These are phyloP conservation scores for Acanthosepion lycidas DNA, from an alignment of 2,888 invertebrate genomes.

Conservation along the genomic window DNA sequence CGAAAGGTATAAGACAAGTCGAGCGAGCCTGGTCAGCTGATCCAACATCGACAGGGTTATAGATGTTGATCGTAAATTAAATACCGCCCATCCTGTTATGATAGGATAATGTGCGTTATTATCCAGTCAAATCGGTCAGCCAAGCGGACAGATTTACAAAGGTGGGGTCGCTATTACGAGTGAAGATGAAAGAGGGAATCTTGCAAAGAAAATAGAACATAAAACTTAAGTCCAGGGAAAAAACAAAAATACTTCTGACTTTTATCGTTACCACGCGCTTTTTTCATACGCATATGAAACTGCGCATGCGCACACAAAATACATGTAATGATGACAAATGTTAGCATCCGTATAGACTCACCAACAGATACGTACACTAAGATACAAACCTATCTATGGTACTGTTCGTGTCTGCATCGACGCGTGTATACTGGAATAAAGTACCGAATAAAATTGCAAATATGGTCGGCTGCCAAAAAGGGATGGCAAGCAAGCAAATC, in stretches of 20 bases:
- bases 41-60: not conserved
- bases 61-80: slow-evolving; percentile 33
- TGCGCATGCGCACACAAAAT: not conserved
- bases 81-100: not conserved
- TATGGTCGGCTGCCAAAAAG: not conserved
- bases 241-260: not conserved
- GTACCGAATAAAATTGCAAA: not conserved
- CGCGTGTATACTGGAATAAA: not conserved
- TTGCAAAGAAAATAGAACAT: not conserved
- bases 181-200: not conserved
- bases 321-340: not conserved
- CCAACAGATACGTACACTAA: not conserved
- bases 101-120: slow-evolving; percentile 1
- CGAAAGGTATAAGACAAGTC: not conserved
- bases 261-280: not conserved
- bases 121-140: not conserved
- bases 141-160: not conserved
- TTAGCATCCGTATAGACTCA: not conserved
- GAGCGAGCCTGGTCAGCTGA: not conserved
- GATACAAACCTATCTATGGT: not conserved
- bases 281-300: too few species aligned
- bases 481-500: not conserved
- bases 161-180: not conserved
- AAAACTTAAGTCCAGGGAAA: not conserved
- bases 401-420: too few species aligned